These are phyloP conservation scores for Pseudonaja textilis DNA, from an alignment of 2,113 vertebrate genomes.

Conservation along the genomic window DNA sequence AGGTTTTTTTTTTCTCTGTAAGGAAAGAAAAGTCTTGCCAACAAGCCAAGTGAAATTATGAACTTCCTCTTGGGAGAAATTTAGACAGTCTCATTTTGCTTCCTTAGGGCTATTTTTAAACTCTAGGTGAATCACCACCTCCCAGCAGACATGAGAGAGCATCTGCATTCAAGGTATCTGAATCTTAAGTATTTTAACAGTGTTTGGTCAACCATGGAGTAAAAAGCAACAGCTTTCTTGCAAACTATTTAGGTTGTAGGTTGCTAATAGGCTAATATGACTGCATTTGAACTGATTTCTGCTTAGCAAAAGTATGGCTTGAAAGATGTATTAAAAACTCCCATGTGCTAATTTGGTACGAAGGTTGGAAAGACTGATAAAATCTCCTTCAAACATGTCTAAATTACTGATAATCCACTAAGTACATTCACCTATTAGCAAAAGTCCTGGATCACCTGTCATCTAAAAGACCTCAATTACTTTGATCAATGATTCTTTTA, in stretches of 20 bases:
- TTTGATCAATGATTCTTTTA: background rate
- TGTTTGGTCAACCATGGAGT: background rate
- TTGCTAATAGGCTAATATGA: background rate
- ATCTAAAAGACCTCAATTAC: background rate
- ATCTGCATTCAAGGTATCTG: background rate
- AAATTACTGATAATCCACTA: background rate
- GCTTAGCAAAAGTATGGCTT: background rate
- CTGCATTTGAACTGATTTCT: background rate
- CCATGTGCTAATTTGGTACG: background rate
- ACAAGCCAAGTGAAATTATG: background rate
- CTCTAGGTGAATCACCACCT: slow-evolving; percentile 8
- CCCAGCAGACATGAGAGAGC: slow-evolving; percentile 1
- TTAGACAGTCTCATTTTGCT: slow-evolving; percentile 5
- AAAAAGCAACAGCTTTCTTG: slow-evolving; percentile 7
- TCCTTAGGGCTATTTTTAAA: slow-evolving; percentile 25
- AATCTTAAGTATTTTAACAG: slow-evolving; percentile 18
- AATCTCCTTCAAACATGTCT: background rate
- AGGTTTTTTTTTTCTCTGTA: slow-evolving; percentile 35
- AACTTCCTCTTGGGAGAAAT: background rate
- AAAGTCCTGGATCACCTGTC: background rate
- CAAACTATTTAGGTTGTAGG: background rate
- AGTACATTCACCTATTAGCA: background rate
- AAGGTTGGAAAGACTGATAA: background rate
- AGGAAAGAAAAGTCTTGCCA: slow-evolving; percentile 31
- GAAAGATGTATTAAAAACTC: background rate